Conservation (phyloP, 2,888 invertebrate genomes). For the Tachystola acroxantha region DNA sequence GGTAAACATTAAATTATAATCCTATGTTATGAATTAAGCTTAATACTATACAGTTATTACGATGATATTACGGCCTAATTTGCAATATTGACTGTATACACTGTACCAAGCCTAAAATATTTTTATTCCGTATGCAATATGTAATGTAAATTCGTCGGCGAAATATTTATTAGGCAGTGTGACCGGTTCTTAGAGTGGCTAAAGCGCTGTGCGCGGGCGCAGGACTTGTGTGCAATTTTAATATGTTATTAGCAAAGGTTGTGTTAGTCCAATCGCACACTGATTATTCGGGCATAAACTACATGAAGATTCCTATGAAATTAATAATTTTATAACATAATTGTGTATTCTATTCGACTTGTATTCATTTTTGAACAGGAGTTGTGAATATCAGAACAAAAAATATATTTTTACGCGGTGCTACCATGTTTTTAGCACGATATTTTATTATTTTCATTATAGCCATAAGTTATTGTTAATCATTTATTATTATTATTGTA, state of each 20-base stretch:
- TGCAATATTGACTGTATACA: no score
- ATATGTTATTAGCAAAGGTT: conserved; percentile 54
- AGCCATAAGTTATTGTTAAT: conserved; percentile 35
- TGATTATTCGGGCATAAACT: conserved; percentile 17
- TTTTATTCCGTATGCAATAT: no score
- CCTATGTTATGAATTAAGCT: no score
- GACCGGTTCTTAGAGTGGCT: neutral
- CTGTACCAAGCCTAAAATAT: no score
- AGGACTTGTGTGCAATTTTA: conserved; percentile 63
- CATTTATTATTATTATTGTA: conserved; percentile 8
- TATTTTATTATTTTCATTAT: conserved; percentile 44
- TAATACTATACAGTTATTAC: no score
- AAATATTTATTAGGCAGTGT: no score
- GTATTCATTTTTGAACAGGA: conserved; percentile 27
- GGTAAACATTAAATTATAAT: no score
- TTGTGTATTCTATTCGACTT: conserved; percentile 11
- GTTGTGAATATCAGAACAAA: conserved; percentile 60
- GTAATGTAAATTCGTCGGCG: no score
- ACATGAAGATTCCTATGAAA: conserved; percentile 1
- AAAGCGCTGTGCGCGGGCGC: conserved; percentile 18
- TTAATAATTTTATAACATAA: conserved; percentile 10
- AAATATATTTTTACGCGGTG: conserved; percentile 54
- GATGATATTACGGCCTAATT: no score
- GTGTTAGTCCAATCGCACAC: conserved; percentile 52
- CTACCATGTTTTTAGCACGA: conserved; percentile 57